Evolutionary conservation across 2,113 vertebrate genomes (phyloP).

Genomic region (Phyllostomus hastatus): DNA sequence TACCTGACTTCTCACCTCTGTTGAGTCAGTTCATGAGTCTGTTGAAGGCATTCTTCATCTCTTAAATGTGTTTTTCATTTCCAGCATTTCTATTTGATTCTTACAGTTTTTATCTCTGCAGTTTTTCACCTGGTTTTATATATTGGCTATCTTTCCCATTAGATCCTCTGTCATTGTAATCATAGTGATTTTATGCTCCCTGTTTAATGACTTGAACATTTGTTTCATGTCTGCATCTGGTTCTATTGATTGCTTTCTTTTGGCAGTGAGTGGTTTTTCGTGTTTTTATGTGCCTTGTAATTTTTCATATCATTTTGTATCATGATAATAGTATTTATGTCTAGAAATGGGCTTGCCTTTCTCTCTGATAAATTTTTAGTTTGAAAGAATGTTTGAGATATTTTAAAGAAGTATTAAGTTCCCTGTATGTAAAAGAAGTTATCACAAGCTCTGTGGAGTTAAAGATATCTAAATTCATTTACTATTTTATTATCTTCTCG

Average conservation of each 20-base stretch:
- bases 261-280: background rate
- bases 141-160: background rate
- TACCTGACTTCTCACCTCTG: background rate
- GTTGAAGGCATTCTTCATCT: background rate
- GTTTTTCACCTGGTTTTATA: background rate
- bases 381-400: background rate
- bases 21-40: background rate
- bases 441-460: background rate
- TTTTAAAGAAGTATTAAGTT: background rate
- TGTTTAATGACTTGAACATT: background rate
- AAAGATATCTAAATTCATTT: background rate
- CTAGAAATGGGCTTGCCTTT: background rate
- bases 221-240: background rate
- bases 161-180: background rate
- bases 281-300: background rate
- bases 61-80: background rate
- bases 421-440: background rate
- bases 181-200: background rate
- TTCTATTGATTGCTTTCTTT: background rate
- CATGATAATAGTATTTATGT: background rate
- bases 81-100: background rate
- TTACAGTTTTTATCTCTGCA: background rate
- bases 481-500: background rate
- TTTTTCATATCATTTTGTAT: background rate
- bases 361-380: background rate